Conservation (phyloP, 2,797 vertebrate genomes). For the Diplodus puntazzo region DNA sequence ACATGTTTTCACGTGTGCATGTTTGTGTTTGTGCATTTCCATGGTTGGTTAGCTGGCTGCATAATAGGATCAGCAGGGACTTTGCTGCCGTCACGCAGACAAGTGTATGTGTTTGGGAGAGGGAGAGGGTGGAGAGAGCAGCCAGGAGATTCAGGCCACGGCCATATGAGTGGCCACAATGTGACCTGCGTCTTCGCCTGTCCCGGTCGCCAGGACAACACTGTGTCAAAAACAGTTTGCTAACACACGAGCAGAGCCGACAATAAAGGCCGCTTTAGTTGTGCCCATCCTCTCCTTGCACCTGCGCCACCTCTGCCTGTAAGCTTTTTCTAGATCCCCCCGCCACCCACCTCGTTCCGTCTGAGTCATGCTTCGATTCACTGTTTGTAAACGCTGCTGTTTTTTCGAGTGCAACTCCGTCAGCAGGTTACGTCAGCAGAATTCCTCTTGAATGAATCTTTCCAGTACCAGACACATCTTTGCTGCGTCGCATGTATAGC, state of each 20-base stretch:
- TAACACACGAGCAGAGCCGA: conserved; percentile 4
- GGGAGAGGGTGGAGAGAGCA: background rate
- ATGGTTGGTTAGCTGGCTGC: conserved; percentile 33
- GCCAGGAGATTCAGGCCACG: conserved; percentile 45
- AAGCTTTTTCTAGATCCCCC: conserved; percentile 35
- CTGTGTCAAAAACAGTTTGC: conserved; percentile 15
- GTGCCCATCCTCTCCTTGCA: conserved; percentile 23
- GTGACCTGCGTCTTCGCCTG: conserved; percentile 32
- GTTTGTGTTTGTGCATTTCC: conserved; percentile 25
- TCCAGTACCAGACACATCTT: background rate
- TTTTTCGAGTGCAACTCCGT: conserved; percentile 28
- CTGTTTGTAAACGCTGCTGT: conserved; percentile 26
- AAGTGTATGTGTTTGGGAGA: conserved; percentile 4
- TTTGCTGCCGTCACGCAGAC: conserved; percentile 42
- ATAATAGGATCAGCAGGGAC: conserved; percentile 71
- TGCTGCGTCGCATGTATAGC: background rate
- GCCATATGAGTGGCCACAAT: conserved; percentile 27
- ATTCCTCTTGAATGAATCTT: conserved; percentile 4
- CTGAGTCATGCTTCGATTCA: conserved; percentile 47
- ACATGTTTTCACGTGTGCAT: conserved; percentile 24
- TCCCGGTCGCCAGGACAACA: conserved; percentile 55
- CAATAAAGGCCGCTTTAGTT: conserved; percentile 4
- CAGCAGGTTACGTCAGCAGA: conserved; percentile 19
- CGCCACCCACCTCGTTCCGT: background rate
- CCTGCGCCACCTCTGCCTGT: conserved; percentile 52